Evolutionary conservation across 2,113 vertebrate genomes (phyloP).

Genomic region (Carollia perspicillata): DNA sequence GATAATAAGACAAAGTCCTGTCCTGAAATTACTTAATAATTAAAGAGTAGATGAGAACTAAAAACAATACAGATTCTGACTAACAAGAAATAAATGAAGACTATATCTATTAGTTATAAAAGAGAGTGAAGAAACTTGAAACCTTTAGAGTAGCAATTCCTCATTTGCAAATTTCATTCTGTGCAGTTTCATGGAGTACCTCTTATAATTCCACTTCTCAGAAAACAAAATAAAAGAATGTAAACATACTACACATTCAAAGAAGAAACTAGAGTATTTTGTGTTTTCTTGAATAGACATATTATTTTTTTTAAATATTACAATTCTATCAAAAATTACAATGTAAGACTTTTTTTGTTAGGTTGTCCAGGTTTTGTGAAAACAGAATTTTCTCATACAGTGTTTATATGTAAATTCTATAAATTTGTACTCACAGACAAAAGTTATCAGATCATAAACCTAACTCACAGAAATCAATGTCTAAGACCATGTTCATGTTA

Average conservation of each 20-base stretch:
- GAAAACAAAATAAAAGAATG: background rate
- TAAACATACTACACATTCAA: background rate
- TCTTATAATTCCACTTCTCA: background rate
- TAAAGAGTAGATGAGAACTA: background rate
- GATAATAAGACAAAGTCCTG: background rate
- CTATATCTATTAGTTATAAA: background rate
- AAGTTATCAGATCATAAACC: background rate
- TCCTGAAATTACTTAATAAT: background rate
- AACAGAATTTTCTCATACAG: background rate
- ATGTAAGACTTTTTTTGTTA: background rate
- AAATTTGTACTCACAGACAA: background rate
- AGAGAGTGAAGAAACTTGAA: background rate
- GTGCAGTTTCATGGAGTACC: background rate
- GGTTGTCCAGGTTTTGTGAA: background rate
- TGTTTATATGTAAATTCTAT: constrained; percentile 1
- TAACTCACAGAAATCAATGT: background rate
- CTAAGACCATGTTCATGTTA: background rate
- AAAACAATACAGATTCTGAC: background rate
- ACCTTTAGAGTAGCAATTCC: background rate
- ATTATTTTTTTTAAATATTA: background rate
- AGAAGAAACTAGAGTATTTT: background rate
- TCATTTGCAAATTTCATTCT: background rate
- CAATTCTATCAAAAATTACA: background rate
- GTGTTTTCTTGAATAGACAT: background rate
- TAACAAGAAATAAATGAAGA: background rate